Conservation (phyloP, 2,113 vertebrate genomes). For the Isichthys henryi region DNA sequence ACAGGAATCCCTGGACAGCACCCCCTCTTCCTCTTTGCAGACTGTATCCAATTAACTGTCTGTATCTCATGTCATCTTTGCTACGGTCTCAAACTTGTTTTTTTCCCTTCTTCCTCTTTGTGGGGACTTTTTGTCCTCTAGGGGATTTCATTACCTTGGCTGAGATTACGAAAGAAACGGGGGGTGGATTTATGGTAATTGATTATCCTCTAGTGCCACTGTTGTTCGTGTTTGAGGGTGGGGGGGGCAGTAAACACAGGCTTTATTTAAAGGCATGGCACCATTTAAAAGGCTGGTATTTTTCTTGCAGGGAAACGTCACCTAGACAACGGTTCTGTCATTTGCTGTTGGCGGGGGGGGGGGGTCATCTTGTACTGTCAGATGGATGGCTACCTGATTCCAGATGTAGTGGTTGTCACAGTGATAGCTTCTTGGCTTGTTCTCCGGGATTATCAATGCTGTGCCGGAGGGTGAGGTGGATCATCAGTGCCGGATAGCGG, state of each 20-base stretch:
- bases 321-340: conserved; percentile 39
- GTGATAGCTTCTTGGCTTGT: conserved; percentile 22
- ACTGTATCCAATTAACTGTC: conserved; percentile 17
- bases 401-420: conserved; percentile 27
- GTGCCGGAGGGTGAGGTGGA: conserved; percentile 15
- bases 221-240: not conserved
- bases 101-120: conserved; percentile 1
- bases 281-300: conserved; percentile 20
- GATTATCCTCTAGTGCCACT: conserved; percentile 28
- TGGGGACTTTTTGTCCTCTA: conserved; percentile 20
- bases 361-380: conserved; percentile 20
- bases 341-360: conserved; percentile 9
- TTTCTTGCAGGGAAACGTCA: conserved; percentile 25
- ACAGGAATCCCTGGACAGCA: not conserved
- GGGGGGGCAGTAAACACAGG: conserved; percentile 29
- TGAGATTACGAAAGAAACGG: conserved; percentile 34
- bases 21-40: not conserved
- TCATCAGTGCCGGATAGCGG: conserved; percentile 25
- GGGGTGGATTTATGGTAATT: conserved; percentile 41
- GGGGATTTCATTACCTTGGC: conserved; percentile 27
- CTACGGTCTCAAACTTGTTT: conserved; percentile 16
- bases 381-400: conserved; percentile 23
- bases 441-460: conserved; percentile 27
- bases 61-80: conserved; percentile 10
- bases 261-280: conserved; percentile 7